Conservation (phyloP, 92 coral and sea anemone species). For the Chrysogorgia sp. region DNA sequence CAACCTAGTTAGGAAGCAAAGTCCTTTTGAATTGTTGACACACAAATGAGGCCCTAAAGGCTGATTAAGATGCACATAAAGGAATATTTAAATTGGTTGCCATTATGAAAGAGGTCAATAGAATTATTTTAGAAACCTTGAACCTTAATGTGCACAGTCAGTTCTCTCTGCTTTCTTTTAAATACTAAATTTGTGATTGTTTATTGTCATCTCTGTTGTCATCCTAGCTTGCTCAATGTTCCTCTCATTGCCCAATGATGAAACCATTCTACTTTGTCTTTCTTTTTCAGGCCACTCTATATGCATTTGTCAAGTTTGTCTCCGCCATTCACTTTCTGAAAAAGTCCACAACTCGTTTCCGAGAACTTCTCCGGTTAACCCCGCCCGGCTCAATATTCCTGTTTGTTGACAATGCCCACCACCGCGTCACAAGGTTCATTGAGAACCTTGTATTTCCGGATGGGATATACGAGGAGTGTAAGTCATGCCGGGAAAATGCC, state of each 20-base stretch:
- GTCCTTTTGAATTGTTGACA: too few relatives aligned
- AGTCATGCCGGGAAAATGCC: slow-evolving; percentile 77
- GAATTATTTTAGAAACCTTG: too few relatives aligned
- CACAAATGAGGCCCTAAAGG: too few relatives aligned
- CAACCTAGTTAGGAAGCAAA: too few relatives aligned
- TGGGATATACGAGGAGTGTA: slow-evolving; percentile 67
- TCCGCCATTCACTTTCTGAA: slow-evolving; percentile 94
- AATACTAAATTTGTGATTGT: too few relatives aligned
- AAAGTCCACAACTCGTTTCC: slow-evolving; percentile 79
- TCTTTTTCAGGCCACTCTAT: slow-evolving; percentile 72
- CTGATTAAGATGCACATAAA: too few relatives aligned
- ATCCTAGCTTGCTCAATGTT: too few relatives aligned
- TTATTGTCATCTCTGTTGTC: too few relatives aligned
- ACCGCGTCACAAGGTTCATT: slow-evolving; percentile 87
- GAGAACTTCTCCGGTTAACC: slow-evolving; percentile 69
- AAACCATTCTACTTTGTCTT: not conserved
- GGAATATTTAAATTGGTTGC: too few relatives aligned
- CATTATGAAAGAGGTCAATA: too few relatives aligned
- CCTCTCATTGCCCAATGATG: not conserved
- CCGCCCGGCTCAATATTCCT: slow-evolving; percentile 85
- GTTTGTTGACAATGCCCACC: slow-evolving; percentile 98
- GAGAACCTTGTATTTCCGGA: slow-evolving; percentile 91
- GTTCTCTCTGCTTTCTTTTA: too few relatives aligned
- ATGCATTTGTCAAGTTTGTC: slow-evolving; percentile 89
- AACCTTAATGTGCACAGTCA: too few relatives aligned